phyloP scores from a whole-genome alignment of 2,797 vertebrate genomes.

The Silurus lanzhouensis region DNA sequence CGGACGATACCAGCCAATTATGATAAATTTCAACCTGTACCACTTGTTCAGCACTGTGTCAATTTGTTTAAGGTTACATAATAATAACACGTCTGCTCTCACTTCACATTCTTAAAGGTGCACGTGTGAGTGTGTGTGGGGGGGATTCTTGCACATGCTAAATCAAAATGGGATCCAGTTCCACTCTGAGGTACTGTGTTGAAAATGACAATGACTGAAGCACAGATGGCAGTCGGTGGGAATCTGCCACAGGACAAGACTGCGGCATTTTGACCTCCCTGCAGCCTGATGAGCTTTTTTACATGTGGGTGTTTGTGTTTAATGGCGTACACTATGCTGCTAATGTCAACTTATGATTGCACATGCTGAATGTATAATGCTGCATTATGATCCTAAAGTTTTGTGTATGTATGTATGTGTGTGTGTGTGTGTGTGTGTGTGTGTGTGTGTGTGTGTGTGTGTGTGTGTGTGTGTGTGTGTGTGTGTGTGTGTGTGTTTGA shows the following conservation, averaged over 20 bases:
- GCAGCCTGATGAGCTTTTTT: neutral
- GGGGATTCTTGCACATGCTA: neutral
- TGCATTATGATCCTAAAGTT: slow-evolving; percentile 15
- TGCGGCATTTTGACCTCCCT: slow-evolving; percentile 12
- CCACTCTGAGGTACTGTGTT: slow-evolving; percentile 18
- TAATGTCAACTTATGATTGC: slow-evolving; percentile 1
- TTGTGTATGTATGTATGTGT: neutral
- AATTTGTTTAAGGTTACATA: slow-evolving; percentile 3
- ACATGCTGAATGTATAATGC: slow-evolving; percentile 3
- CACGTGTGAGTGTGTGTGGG: neutral
- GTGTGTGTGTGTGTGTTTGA: slow-evolving; percentile 9
- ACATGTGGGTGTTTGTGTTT: neutral
- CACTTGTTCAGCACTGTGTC: neutral
- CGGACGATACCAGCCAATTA: too few species aligned
- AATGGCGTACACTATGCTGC: neutral
- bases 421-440: neutral
- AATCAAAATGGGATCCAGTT: slow-evolving; percentile 44
- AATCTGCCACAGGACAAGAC: slow-evolving; percentile 26
- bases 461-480: slow-evolving; percentile 2
- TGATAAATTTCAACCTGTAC: neutral
- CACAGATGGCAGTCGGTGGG: slow-evolving; percentile 32
- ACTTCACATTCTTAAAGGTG: slow-evolving; percentile 10
- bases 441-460: slow-evolving; percentile 14
- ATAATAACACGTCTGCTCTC: slow-evolving; percentile 12
- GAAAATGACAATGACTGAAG: slow-evolving; percentile 30